Conservation (phyloP, 1,140 invertebrate species). For the Temnothorax nylanderi region DNA sequence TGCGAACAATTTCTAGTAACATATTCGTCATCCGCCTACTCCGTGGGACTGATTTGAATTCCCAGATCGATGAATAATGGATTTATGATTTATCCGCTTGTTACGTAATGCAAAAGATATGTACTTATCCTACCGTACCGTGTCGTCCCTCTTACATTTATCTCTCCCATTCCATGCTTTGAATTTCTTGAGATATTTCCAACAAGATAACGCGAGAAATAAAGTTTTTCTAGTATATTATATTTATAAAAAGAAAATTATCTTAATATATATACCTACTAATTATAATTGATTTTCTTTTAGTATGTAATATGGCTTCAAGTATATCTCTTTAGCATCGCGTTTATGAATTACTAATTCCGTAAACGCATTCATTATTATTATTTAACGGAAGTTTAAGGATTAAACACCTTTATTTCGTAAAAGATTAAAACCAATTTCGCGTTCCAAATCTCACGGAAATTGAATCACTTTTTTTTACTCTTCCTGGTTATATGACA, state of each 20-base stretch:
- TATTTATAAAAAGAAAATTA: neutral
- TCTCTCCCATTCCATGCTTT: neutral
- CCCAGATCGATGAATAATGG: constrained; percentile 40
- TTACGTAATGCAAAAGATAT: constrained; percentile 53
- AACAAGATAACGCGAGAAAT: neutral
- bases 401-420: neutral
- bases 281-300: neutral
- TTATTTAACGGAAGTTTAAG: neutral
- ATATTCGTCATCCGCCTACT: constrained; percentile 38
- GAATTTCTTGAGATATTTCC: constrained; percentile 12
- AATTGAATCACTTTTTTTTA: constrained; percentile 1
- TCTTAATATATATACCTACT: neutral
- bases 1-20: constrained; percentile 54
- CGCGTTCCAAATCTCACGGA: neutral
- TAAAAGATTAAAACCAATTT: constrained; percentile 4
- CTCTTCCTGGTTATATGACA: neutral
- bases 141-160: constrained; percentile 26
- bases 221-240: neutral
- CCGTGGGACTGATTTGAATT: constrained; percentile 55
- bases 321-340: neutral
- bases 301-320: neutral
- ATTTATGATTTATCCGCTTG: constrained; percentile 61
- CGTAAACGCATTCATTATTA: neutral
- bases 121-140: constrained; percentile 13
- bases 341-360: neutral